These are phyloP conservation scores for Oscheius sp. DNA, from an alignment of 2,888 invertebrate species.

Conservation along the genomic window DNA sequence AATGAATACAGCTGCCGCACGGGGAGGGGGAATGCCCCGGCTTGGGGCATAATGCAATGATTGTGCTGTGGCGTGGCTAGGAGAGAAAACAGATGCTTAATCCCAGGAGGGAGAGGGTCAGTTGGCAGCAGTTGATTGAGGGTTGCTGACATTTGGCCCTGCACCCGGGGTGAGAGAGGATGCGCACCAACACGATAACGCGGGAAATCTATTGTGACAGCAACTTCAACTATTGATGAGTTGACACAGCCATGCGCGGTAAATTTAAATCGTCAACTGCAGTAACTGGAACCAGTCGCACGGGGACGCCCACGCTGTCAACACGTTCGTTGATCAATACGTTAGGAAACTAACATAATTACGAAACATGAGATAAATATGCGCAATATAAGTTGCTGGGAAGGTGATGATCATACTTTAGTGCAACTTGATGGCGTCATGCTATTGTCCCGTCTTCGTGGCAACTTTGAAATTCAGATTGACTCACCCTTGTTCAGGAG, in stretches of 20 bases:
- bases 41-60: constrained; percentile 16
- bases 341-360: background rate
- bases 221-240: constrained; percentile 13
- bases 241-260: constrained; percentile 5
- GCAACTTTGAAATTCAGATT: background rate
- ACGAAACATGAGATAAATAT: background rate
- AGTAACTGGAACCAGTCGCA: constrained; percentile 26
- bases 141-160: constrained; percentile 33
- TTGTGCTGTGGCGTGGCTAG: constrained; percentile 9
- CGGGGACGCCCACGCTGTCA: constrained; percentile 14
- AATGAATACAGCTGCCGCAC: constrained; percentile 2
- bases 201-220: constrained; percentile 33
- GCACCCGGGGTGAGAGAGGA: constrained; percentile 17
- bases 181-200: constrained; percentile 16
- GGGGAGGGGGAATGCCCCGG: background rate
- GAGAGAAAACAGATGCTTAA: constrained; percentile 32
- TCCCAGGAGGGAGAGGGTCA: constrained; percentile 30
- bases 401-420: too few relatives aligned
- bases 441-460: background rate
- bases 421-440: too few relatives aligned
- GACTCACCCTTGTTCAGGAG: constrained; percentile 2
- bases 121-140: constrained; percentile 36
- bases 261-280: constrained; percentile 33
- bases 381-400: too few relatives aligned
- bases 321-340: constrained; percentile 35